Evolutionary conservation across 2,888 invertebrate species (phyloP).

Genomic region (Drosophila cracens): DNA sequence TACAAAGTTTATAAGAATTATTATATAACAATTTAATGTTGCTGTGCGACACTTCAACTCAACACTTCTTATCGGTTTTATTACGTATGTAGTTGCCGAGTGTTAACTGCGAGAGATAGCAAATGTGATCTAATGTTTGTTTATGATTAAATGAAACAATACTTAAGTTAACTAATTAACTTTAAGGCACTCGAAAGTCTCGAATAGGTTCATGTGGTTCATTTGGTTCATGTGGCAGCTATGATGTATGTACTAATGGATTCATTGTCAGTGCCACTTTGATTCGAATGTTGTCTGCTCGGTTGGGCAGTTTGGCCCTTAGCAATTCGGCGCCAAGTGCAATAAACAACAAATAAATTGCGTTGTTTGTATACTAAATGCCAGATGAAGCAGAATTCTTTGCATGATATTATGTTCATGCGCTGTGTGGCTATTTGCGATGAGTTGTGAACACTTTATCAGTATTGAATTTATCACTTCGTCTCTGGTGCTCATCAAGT

Average conservation of each 20-base stretch:
- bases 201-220: slow-evolving; percentile 1
- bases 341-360: slow-evolving; percentile 69
- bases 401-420: not conserved
- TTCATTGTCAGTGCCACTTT: slow-evolving; percentile 35
- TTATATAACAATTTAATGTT: slow-evolving; percentile 15
- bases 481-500: slow-evolving; percentile 4
- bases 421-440: slow-evolving; percentile 22
- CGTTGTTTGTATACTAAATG: slow-evolving; percentile 30
- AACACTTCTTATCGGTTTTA: slow-evolving; percentile 29
- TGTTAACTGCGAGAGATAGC: slow-evolving; percentile 33
- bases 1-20: slow-evolving; percentile 2
- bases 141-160: slow-evolving; percentile 26
- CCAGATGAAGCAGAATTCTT: slow-evolving; percentile 55
- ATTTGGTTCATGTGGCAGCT: slow-evolving; percentile 1
- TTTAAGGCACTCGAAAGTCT: not conserved
- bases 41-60: slow-evolving; percentile 23
- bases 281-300: slow-evolving; percentile 35
- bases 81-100: slow-evolving; percentile 14
- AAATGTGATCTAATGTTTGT: slow-evolving; percentile 49
- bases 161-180: slow-evolving; percentile 13
- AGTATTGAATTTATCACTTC: slow-evolving; percentile 52
- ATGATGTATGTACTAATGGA: slow-evolving; percentile 2
- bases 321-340: slow-evolving; percentile 39
- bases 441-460: slow-evolving; percentile 49
- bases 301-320: too few relatives aligned